Conservation (phyloP, 2,888 invertebrate genomes). For the Clostera curtula region DNA sequence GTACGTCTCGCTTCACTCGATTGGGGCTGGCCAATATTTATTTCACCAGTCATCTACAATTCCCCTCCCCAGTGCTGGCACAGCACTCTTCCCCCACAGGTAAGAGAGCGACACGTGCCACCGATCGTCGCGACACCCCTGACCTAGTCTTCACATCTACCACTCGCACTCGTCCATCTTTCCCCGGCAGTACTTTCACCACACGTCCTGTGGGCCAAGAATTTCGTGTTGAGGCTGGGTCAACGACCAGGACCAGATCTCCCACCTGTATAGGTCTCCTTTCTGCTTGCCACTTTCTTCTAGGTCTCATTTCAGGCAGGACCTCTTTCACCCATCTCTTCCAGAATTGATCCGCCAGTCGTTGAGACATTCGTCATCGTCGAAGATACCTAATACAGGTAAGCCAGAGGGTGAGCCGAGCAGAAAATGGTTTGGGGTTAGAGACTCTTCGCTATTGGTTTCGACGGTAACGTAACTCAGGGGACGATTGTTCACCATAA, state of each 20-base stretch:
- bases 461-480: neutral
- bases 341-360: conserved; percentile 9
- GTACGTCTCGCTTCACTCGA: too few relatives aligned
- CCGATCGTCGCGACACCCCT: too few relatives aligned
- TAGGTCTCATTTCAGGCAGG: conserved; percentile 6
- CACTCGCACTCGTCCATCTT: too few relatives aligned
- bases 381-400: conserved; percentile 1
- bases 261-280: conserved; percentile 6
- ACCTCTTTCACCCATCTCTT: too few relatives aligned
- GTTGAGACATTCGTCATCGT: conserved; percentile 4
- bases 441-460: neutral
- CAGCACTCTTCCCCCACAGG: too few relatives aligned
- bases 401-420: conserved; percentile 1
- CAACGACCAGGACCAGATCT: conserved; percentile 7
- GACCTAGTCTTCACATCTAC: too few relatives aligned
- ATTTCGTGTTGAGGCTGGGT: conserved; percentile 5
- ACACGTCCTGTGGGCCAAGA: conserved; percentile 6
- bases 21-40: too few relatives aligned
- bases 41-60: too few relatives aligned
- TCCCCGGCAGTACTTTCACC: too few relatives aligned
- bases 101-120: too few relatives aligned
- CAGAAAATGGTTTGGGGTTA: conserved; percentile 1
- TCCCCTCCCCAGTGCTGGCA: too few relatives aligned
- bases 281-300: conserved; percentile 6
- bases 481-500: neutral